Evolutionary conservation across 2,888 invertebrate species (phyloP), one percentile per base, ranked within the genome.

Genomic region (Ectemnius continuus): DNA sequence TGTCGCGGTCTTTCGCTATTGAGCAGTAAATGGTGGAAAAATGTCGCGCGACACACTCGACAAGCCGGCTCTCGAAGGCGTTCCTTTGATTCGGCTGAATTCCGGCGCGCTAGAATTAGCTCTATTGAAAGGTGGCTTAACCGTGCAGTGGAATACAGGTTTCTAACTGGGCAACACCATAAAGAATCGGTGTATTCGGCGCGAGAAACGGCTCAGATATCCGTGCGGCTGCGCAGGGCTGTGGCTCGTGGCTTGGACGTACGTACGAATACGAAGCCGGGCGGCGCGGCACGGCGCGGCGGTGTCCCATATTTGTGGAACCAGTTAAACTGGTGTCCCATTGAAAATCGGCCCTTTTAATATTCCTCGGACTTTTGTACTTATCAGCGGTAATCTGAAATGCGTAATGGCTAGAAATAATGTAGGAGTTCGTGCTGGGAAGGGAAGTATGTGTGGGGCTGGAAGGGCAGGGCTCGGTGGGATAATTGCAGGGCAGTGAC

Each of bases 231-330:
- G 23, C 23, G 23, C 23, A 23, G 23, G 23, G 23, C 23, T 0
- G 23, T 23, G 23, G 23, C 23, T 23, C 23, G 23, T 23, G 23
- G 23, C 23, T 23, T 23, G 23, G 3, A 23, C 23, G 23, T 23
- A 20, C 2, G 20, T 20, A 23, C 23, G 23, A 23, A 23, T 20
- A 23, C 23, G 23, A 23, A 23, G 23, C 23, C 23, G 48, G 59
- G 56, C 67, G 58, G 56, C 60, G 63, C 57, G 75, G 64, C 62
- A 61, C 67, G 70, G 67, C 62, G 64, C 70, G 57, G 26, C 11
- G 58, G 60, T 76, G 78, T 76, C 70, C 78, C 65, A 76, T 78
- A 78, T 76, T 73, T 67, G 67, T 61, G 63, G 73, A 76, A 78
- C 78, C 73, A 76, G 78, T 76, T 67, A 73, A 68, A 73, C 78